A percentile compares a stretch with the other conserved stretches of the same genome.
phyloP scores from a whole-genome alignment of 2,113 vertebrate genomes.

The Myxocyprinus asiaticus region DNA sequence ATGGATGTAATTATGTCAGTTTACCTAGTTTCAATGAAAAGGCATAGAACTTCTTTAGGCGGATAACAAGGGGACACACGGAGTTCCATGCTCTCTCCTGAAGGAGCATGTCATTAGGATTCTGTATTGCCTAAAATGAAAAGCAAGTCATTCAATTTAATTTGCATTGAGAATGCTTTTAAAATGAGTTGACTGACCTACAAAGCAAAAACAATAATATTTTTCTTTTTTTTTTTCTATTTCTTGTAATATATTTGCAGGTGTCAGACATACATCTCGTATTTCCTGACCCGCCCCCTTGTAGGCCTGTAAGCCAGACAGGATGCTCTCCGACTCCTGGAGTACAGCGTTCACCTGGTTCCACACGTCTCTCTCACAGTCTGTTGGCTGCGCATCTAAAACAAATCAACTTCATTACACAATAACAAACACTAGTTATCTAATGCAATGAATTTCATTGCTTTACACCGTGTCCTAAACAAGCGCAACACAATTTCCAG shows the following conservation, averaged over 20 bases:
- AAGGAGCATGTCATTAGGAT: conserved; percentile 87
- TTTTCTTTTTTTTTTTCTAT: too few species aligned
- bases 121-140: conserved; percentile 89
- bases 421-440: not conserved
- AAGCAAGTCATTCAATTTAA: not conserved
- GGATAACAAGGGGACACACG: conserved; percentile 93
- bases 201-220: too few species aligned
- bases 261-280: conserved; percentile 83
- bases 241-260: not conserved
- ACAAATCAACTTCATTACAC: conserved; percentile 18
- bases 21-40: conserved; percentile 94
- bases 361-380: conserved; percentile 92
- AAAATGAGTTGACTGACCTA: not conserved
- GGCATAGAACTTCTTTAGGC: conserved; percentile 93
- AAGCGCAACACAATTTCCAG: too few species aligned
- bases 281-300: conserved; percentile 98
- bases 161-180: not conserved
- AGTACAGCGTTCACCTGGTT: conserved; percentile 96
- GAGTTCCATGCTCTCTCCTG: conserved; percentile 97
- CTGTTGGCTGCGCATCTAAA: conserved; percentile 95
- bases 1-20: too few species aligned
- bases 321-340: conserved; percentile 95
- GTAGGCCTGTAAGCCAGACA: conserved; percentile 91
- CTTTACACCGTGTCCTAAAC: too few species aligned
- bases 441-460: not conserved